A percentile compares a stretch with the other conserved stretches of the same genome.
Conservation (phyloP, 2,113 vertebrate genomes). For the Chaenocephalus aceratus region DNA sequence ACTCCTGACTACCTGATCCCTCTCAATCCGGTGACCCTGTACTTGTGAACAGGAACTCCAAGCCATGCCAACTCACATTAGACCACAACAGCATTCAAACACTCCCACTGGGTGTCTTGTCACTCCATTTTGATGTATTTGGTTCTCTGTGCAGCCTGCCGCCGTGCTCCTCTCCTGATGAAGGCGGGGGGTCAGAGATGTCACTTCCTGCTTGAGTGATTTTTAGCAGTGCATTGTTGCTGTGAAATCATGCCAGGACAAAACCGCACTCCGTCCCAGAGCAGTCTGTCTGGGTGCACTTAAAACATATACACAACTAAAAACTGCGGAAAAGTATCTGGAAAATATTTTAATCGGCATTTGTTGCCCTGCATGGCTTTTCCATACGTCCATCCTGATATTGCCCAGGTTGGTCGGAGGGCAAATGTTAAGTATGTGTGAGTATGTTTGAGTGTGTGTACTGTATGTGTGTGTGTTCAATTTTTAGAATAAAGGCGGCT, state of each 20-base stretch:
- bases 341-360: constrained; percentile 58
- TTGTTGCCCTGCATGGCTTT: constrained; percentile 73
- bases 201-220: constrained; percentile 15
- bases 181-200: constrained; percentile 3
- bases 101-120: constrained; percentile 26
- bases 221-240: constrained; percentile 30
- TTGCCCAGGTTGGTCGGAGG: constrained; percentile 38
- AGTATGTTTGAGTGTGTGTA: constrained; percentile 34
- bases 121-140: constrained; percentile 38
- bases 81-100: constrained; percentile 31
- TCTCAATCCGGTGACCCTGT: constrained; percentile 64
- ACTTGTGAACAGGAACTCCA: constrained; percentile 78
- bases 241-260: constrained; percentile 39
- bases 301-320: constrained; percentile 47
- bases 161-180: constrained; percentile 22
- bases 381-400: constrained; percentile 60
- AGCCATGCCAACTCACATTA: constrained; percentile 73
- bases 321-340: constrained; percentile 50
- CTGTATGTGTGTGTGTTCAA: constrained; percentile 27
- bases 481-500: constrained; percentile 74
- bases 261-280: constrained; percentile 17
- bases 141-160: constrained; percentile 27
- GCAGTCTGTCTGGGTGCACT: constrained; percentile 30
- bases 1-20: constrained; percentile 44
- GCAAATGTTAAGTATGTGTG: constrained; percentile 44